Conservation (phyloP, 2,888 invertebrate species). For the Caenorhabditis sp. region DNA sequence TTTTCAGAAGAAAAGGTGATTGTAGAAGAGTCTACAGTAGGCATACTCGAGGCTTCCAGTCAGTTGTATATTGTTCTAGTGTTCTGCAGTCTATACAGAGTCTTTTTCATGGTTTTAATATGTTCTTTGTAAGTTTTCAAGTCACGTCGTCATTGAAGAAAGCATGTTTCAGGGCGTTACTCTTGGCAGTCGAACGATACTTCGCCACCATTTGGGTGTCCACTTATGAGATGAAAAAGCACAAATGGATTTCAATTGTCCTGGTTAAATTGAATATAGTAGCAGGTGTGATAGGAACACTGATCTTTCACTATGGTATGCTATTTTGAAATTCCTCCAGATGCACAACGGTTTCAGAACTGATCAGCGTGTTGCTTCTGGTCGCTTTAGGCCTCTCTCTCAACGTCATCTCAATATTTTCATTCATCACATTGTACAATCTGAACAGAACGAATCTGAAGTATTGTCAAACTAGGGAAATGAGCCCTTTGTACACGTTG, state of each 20-base stretch:
- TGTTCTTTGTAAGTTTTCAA: constrained; percentile 22
- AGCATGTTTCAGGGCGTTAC: constrained; percentile 9
- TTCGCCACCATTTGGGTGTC: constrained; percentile 26
- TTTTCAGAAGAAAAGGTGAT: too few relatives aligned
- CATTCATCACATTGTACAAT: constrained; percentile 13
- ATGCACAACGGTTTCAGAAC: constrained; percentile 12
- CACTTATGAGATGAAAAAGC: constrained; percentile 13
- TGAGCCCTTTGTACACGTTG: constrained; percentile 16
- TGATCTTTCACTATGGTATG: constrained; percentile 28
- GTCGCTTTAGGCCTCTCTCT: constrained; percentile 1
- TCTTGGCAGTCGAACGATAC: constrained; percentile 18
- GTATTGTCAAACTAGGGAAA: constrained; percentile 25
- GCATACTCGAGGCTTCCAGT: background rate
- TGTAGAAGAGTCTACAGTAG: background rate
- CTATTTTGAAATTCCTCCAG: too few relatives aligned
- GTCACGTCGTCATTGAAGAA: too few relatives aligned
- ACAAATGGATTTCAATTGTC: constrained; percentile 24
- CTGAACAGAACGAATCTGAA: constrained; percentile 13
- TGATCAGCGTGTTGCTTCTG: background rate
- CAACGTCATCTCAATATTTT: constrained; percentile 3
- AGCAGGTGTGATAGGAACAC: background rate
- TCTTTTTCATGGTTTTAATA: constrained; percentile 16
- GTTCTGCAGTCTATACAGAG: constrained; percentile 13
- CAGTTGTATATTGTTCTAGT: background rate
- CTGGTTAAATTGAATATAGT: background rate